Base-by-base conservation (phyloP, 2,797 vertebrate genomes). In the Chiroxiphia lanceolata region DNA sequence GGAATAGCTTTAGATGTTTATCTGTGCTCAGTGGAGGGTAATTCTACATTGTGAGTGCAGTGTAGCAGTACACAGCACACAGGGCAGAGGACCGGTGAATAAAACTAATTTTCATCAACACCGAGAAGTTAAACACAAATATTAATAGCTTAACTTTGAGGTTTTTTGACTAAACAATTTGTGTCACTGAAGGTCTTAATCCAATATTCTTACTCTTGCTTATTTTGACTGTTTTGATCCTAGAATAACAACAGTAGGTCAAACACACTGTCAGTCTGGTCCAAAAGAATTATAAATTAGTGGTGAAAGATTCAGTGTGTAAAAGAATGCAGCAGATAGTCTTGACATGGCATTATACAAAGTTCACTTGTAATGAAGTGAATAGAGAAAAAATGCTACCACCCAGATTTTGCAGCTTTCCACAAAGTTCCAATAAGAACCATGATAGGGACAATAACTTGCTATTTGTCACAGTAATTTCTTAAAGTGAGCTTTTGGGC, bases 401-500 rank as follows among this genome's bases (percentile, higher is more conserved):
- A 83, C 53, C 7, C 83, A 89, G 91, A 82, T 81, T 91, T 95
- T 97, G 86, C 76, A 94, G 90, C 69, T 97, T 83, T 95, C 85
- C 77, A 93, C 48, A 51, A 93, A 95, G 54, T 90, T 71, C 83
- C 90, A 90, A 70, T 79, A 61, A 56, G 90, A 89, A 90, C 57
- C 0, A 9, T 42, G 71, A 87, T 69, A 70, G 14, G 33, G 64
- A 97, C 95, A 98, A 96, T 94, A 97, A 94, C 69, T 88, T 91
- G 94, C 53, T 97, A 89, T 96, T 84, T 3, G 26, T 56, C 44
- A 54, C 44, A 94, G 51, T 50, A 71, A 75, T 84, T 84, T 96
- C 82, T 90, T 91, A 89, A 90, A 96, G 64, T 69, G 96, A 97
- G 97, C 92, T 97, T 97, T 97, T 84, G 89, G 92, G 91, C 84